These are phyloP conservation scores for Burhinus oedicnemus DNA, from an alignment of 2,113 vertebrate genomes.

Conservation along the genomic window DNA sequence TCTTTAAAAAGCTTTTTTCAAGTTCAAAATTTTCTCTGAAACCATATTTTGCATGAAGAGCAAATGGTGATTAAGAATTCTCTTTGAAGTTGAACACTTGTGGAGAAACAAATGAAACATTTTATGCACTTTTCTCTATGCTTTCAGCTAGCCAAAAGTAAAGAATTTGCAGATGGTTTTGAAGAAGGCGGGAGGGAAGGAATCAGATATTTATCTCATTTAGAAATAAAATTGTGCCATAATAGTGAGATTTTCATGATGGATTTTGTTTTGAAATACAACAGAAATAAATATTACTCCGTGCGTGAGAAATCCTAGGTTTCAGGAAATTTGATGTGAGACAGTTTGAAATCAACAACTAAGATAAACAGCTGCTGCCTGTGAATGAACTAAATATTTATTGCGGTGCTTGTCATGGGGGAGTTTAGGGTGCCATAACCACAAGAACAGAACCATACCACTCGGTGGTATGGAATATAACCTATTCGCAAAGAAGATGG, in stretches of 20 bases:
- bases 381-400: background rate
- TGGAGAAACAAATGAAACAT: constrained; percentile 41
- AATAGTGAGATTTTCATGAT: constrained; percentile 31
- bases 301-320: background rate
- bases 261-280: constrained; percentile 43
- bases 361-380: background rate
- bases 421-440: background rate
- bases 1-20: background rate
- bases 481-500: background rate
- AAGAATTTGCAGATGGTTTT: constrained; percentile 58
- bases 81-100: constrained; percentile 33
- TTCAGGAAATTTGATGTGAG: constrained; percentile 24
- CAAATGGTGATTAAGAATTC: constrained; percentile 29
- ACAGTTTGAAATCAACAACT: background rate
- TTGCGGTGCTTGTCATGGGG: background rate
- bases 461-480: background rate
- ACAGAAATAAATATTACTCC: constrained; percentile 34
- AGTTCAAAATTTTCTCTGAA: constrained; percentile 27
- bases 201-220: constrained; percentile 49
- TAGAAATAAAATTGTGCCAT: constrained; percentile 29
- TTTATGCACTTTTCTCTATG: background rate
- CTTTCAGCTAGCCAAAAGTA: constrained; percentile 35
- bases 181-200: constrained; percentile 27
- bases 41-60: constrained; percentile 11
- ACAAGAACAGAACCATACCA: background rate